Conservation (phyloP, 2,113 vertebrate genomes). For the Cisticola juncidis region DNA sequence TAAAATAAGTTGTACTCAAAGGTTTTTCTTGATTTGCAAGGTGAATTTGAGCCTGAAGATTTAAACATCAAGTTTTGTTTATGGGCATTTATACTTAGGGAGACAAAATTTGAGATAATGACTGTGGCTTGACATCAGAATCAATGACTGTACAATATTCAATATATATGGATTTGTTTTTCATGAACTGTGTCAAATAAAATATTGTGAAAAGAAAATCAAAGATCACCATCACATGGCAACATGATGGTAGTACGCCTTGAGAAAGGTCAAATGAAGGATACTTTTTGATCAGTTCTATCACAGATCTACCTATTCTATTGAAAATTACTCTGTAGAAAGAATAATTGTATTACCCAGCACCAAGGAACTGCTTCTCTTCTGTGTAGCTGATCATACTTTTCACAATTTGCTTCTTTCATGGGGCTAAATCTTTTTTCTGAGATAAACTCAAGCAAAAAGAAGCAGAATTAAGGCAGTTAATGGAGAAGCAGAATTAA, state of each 20-base stretch:
- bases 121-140: neutral
- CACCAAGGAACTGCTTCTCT: neutral
- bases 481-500: neutral
- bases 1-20: neutral
- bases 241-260: neutral
- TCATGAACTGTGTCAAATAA: conserved; percentile 40
- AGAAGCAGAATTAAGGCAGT: neutral
- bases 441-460: neutral
- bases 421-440: neutral
- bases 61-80: neutral
- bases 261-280: conserved; percentile 29
- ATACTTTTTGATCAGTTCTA: neutral
- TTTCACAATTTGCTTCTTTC: neutral
- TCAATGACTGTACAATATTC: neutral
- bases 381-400: neutral
- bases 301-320: neutral
- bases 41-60: neutral
- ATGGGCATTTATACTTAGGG: neutral
- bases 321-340: neutral
- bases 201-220: conserved; percentile 41
- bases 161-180: conserved; percentile 52
- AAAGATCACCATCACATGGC: conserved; percentile 12
- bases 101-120: neutral
- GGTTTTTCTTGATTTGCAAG: neutral
- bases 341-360: neutral